These are phyloP conservation scores for Eleginops maclovinus DNA, from an alignment of 2,113 vertebrate genomes.

Conservation along the genomic window DNA sequence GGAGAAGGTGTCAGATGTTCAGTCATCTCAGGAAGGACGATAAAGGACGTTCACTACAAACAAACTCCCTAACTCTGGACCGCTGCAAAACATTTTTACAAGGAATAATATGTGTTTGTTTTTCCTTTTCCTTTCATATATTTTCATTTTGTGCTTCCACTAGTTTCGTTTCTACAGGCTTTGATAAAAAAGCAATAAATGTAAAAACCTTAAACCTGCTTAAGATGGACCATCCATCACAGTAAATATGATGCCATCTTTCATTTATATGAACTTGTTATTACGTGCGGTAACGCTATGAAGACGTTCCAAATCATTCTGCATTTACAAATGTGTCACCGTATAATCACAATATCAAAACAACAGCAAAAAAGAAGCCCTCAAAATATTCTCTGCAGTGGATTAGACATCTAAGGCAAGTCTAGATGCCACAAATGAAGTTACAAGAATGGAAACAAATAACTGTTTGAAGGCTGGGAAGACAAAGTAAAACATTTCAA, in stretches of 20 bases:
- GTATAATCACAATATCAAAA: constrained; percentile 9
- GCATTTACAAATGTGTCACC: constrained; percentile 19
- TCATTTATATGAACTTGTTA: constrained; percentile 25
- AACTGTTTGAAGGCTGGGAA: background rate
- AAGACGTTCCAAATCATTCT: constrained; percentile 15
- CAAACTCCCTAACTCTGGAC: constrained; percentile 3
- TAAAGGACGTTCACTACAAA: constrained; percentile 19
- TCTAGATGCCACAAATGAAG: constrained; percentile 17
- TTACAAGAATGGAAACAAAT: constrained; percentile 16
- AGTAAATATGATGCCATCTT: constrained; percentile 30
- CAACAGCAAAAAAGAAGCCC: constrained; percentile 17
- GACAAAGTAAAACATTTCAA: background rate
- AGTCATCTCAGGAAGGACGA: constrained; percentile 24
- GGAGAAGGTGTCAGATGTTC: constrained; percentile 11
- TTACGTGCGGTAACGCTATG: background rate
- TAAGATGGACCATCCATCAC: constrained; percentile 38
- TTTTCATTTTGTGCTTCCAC: background rate
- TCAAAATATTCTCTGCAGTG: constrained; percentile 26
- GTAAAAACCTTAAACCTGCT: constrained; percentile 6
- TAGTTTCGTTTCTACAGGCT: background rate
- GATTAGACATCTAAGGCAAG: constrained; percentile 18
- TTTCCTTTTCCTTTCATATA: background rate
- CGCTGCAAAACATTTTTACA: background rate
- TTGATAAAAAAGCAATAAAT: background rate
- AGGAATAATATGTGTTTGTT: background rate